Conservation (phyloP, 1,140 invertebrate genomes). For the Drosophila kepulauana region DNA sequence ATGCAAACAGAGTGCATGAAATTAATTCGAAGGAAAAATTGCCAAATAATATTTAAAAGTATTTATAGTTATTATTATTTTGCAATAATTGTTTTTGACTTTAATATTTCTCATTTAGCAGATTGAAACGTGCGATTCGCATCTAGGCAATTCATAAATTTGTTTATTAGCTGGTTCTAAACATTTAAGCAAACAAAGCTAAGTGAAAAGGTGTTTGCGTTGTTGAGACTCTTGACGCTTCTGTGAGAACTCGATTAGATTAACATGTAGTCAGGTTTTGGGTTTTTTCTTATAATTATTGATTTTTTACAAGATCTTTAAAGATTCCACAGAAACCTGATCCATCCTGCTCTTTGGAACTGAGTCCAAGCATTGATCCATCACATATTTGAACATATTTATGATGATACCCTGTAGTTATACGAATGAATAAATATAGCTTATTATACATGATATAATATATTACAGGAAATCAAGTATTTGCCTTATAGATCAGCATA, state of each 20-base stretch:
- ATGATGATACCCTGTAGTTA: constrained; percentile 7
- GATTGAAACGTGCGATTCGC: constrained; percentile 34
- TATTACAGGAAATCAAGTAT: not conserved
- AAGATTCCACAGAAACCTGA: not conserved
- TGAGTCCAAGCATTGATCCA: constrained; percentile 5
- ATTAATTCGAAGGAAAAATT: constrained; percentile 68
- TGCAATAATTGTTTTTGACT: constrained; percentile 7
- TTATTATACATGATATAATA: not conserved
- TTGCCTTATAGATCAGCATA: not conserved
- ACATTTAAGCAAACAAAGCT: constrained; percentile 32
- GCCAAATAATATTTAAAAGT: constrained; percentile 49
- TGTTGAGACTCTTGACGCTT: constrained; percentile 2
- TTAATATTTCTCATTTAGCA: not conserved
- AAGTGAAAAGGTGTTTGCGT: constrained; percentile 36
- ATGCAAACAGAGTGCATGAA: constrained; percentile 53
- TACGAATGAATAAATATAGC: not conserved
- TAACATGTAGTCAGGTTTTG: constrained; percentile 21
- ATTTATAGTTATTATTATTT: constrained; percentile 17
- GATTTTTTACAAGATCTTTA: not conserved
- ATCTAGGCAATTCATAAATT: constrained; percentile 42
- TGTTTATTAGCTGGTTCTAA: constrained; percentile 44
- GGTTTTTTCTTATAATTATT: constrained; percentile 1
- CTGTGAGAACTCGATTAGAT: constrained; percentile 30
- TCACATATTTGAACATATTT: constrained; percentile 20
- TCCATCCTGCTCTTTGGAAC: constrained; percentile 4